Conservation (phyloP, 1,140 invertebrate genomes). For the Campoletis sonorensis region DNA sequence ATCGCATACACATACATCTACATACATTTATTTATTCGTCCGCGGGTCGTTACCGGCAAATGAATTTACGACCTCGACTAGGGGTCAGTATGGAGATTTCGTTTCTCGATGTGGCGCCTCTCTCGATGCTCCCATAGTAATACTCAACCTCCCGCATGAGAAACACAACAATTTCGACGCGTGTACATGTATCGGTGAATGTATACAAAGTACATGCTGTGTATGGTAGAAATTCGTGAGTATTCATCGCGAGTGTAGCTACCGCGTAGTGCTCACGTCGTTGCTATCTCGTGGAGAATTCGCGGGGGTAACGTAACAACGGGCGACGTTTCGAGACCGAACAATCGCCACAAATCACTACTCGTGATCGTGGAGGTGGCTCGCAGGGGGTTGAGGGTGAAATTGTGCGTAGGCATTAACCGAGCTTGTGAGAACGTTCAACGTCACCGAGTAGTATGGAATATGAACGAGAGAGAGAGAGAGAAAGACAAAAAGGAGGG, state of each 20-base stretch:
- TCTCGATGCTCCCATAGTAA: background rate
- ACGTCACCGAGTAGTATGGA: slow-evolving; percentile 3
- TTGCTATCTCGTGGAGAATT: slow-evolving; percentile 7
- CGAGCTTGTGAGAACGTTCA: slow-evolving; percentile 7
- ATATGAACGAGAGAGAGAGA: slow-evolving; percentile 15
- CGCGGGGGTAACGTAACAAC: slow-evolving; percentile 12
- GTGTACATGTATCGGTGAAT: slow-evolving; percentile 24
- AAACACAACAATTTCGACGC: background rate
- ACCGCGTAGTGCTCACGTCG: slow-evolving; percentile 24
- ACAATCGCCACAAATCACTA: slow-evolving; percentile 43
- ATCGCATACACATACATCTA: background rate
- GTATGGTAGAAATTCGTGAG: background rate
- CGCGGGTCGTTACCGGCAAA: slow-evolving; percentile 42
- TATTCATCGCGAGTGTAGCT: slow-evolving; percentile 22
- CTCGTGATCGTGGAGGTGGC: background rate
- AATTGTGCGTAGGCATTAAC: slow-evolving; percentile 41
- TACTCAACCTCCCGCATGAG: background rate
- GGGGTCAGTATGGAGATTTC: slow-evolving; percentile 35
- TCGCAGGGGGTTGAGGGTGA: background rate
- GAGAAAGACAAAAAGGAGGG: background rate
- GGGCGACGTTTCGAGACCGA: slow-evolving; percentile 41
- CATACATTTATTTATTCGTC: slow-evolving; percentile 38
- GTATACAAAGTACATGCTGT: slow-evolving; percentile 46
- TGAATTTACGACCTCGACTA: slow-evolving; percentile 44
- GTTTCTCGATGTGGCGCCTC: slow-evolving; percentile 45